Evolutionary conservation across 2,888 invertebrate species (phyloP).

Genomic region (Chromoteleia sp.): DNA sequence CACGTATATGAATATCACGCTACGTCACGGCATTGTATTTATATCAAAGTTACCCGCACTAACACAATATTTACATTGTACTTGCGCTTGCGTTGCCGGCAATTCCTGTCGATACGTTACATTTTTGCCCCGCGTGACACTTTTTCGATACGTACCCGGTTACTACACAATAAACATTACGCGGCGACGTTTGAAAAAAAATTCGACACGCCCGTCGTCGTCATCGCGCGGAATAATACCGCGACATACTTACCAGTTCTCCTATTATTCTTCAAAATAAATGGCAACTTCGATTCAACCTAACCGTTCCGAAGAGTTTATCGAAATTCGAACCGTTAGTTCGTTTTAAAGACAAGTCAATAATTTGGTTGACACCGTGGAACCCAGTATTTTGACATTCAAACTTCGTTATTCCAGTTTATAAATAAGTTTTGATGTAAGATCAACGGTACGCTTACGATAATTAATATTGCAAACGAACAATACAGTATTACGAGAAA

Average conservation of each 20-base stretch:
- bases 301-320: no score
- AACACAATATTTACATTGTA: slow-evolving; percentile 59
- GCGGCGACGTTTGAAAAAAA: slow-evolving; percentile 3
- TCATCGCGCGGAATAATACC: slow-evolving; percentile 2
- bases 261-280: slow-evolving; percentile 20
- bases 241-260: slow-evolving; percentile 19
- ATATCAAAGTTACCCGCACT: slow-evolving; percentile 39
- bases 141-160: slow-evolving; percentile 48
- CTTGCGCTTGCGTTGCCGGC: slow-evolving; percentile 31
- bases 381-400: no score
- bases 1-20: slow-evolving; percentile 5
- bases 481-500: no score
- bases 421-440: no score
- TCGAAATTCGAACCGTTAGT: no score
- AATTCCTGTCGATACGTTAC: slow-evolving; percentile 59
- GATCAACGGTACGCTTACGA: no score
- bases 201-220: slow-evolving; percentile 20
- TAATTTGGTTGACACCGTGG: no score
- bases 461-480: no score
- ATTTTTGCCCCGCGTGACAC: slow-evolving; percentile 53
- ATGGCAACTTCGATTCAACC: slow-evolving; percentile 6
- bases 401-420: no score
- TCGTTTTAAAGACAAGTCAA: no score
- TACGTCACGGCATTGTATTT: slow-evolving; percentile 40
- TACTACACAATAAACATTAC: slow-evolving; percentile 16